Evolutionary conservation across 2,113 vertebrate genomes (phyloP).

Genomic region (Dromas ardeola): DNA sequence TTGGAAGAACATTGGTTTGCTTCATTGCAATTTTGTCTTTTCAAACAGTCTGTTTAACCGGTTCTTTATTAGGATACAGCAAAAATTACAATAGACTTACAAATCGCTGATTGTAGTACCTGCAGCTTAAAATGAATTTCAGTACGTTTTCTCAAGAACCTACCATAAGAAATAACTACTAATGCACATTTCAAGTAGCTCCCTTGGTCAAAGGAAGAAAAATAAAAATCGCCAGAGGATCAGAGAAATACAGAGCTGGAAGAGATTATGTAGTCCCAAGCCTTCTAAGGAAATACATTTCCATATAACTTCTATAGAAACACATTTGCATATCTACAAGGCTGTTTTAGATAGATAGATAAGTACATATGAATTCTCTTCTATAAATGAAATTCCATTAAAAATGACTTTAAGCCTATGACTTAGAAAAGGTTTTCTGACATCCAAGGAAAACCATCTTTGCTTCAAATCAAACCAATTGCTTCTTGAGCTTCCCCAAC

Average conservation of each 20-base stretch:
- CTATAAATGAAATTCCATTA: neutral
- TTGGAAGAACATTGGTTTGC: neutral
- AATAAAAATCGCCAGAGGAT: neutral
- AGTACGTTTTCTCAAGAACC: neutral
- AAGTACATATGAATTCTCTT: neutral
- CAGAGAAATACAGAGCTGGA: neutral
- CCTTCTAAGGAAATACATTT: neutral
- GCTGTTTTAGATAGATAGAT: neutral
- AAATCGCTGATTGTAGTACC: neutral
- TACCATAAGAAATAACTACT: neutral
- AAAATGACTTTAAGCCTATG: neutral
- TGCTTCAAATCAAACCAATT: neutral
- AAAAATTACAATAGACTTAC: neutral
- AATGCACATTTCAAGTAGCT: neutral
- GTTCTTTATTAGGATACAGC: neutral
- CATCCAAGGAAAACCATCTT: neutral
- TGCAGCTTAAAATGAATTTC: neutral
- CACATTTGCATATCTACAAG: conserved; percentile 8
- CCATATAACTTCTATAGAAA: neutral
- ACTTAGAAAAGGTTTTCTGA: neutral
- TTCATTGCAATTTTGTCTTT: neutral
- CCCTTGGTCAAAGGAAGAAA: neutral
- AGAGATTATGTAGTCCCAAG: neutral
- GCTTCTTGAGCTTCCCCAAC: neutral
- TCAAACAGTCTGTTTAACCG: neutral